Conservation (phyloP, 2,888 invertebrate genomes). For the Zaprionus obscuricornis region DNA sequence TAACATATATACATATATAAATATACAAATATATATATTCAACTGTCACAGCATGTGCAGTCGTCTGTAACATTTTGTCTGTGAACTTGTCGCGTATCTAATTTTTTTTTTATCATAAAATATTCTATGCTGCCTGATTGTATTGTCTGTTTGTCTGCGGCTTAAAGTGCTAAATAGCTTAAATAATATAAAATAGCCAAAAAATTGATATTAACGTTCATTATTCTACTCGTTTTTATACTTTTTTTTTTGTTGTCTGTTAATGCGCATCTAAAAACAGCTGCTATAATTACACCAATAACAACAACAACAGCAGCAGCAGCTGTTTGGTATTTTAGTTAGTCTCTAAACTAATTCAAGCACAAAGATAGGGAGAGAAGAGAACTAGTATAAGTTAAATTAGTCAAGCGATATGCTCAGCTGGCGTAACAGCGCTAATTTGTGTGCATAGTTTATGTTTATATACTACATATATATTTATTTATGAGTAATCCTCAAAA, state of each 20-base stretch:
- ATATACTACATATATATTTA: conserved; percentile 6
- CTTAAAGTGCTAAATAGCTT: conserved; percentile 59
- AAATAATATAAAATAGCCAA: conserved; percentile 34
- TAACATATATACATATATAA: no score
- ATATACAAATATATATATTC: no score
- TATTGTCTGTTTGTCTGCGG: conserved; percentile 16
- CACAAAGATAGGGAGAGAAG: no score
- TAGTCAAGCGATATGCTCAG: conserved; percentile 41
- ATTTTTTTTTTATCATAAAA: background rate
- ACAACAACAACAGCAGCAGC: no score
- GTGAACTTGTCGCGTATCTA: background rate
- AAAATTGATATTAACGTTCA: conserved; percentile 49
- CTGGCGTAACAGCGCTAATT: conserved; percentile 69
- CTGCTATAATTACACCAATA: conserved; percentile 26
- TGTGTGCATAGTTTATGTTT: conserved; percentile 44
- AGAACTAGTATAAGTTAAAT: no score
- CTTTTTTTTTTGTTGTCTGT: conserved; percentile 1
- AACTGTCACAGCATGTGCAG: conserved; percentile 16
- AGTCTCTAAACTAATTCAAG: conserved; percentile 12
- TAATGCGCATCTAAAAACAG: conserved; percentile 22
- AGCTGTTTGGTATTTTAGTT: no score
- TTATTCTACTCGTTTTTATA: no score
- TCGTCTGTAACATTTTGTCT: conserved; percentile 4
- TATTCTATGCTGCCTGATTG: no score
- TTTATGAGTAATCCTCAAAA: conserved; percentile 52